Evolutionary conservation across 1,140 invertebrate genomes (phyloP).

Genomic region (Lepidurus couesii): DNA sequence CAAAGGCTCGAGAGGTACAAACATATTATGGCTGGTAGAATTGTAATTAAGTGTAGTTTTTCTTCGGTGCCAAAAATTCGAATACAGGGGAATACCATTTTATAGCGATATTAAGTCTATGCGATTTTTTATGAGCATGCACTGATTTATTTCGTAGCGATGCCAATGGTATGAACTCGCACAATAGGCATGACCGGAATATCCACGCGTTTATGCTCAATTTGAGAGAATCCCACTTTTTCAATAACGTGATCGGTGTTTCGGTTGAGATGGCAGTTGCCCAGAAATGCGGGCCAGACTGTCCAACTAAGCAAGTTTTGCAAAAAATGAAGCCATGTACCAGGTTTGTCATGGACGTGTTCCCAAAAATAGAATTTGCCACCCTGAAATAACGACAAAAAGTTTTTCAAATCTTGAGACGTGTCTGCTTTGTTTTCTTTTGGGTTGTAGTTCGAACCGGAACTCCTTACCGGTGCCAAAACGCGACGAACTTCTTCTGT

Average conservation of each 20-base stretch:
- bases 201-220: neutral
- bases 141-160: neutral
- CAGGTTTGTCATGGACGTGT: constrained; percentile 37
- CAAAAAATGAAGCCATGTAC: constrained; percentile 29
- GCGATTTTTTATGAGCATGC: neutral
- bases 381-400: constrained; percentile 38
- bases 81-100: too few relatives aligned
- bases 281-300: neutral
- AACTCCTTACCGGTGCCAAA: constrained; percentile 40
- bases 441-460: neutral
- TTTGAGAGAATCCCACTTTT: neutral
- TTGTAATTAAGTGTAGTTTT: too few relatives aligned
- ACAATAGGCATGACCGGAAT: neutral
- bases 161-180: neutral
- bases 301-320: constrained; percentile 38
- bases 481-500: constrained; percentile 43
- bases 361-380: constrained; percentile 42
- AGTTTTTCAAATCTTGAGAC: neutral
- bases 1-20: too few relatives aligned
- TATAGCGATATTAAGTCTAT: too few relatives aligned
- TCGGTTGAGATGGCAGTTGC: constrained; percentile 31
- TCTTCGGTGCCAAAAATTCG: too few relatives aligned
- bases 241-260: constrained; percentile 10
- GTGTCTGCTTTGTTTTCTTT: neutral
- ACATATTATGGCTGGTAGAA: too few relatives aligned